phyloP scores from a whole-genome alignment of 2,888 invertebrate genomes.

The Diploptera punctata region DNA sequence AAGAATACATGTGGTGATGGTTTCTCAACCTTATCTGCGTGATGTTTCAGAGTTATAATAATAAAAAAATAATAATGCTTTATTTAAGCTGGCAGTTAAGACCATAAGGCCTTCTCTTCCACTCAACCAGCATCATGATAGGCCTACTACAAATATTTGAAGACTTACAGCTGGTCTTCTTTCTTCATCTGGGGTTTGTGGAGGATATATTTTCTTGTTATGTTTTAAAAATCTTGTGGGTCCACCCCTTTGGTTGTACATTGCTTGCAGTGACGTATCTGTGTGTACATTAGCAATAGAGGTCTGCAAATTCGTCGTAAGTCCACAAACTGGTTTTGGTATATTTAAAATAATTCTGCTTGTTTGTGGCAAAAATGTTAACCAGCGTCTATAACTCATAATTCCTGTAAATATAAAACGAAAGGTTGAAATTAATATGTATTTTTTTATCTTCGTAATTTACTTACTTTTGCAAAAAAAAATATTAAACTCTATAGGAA shows the following conservation, averaged over 20 bases:
- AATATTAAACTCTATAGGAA: too few relatives aligned
- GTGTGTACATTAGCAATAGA: not conserved
- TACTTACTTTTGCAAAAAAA: too few relatives aligned
- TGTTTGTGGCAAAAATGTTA: not conserved
- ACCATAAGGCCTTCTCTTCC: too few relatives aligned
- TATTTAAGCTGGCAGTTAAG: too few relatives aligned
- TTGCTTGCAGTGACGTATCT: not conserved
- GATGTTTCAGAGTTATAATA: too few relatives aligned
- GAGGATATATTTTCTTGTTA: constrained; percentile 82
- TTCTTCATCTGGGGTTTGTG: constrained; percentile 74
- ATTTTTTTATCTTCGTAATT: too few relatives aligned
- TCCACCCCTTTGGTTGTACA: not conserved
- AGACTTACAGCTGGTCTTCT: constrained; percentile 82
- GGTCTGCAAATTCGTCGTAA: not conserved
- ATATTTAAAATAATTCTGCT: not conserved
- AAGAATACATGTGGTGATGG: too few relatives aligned
- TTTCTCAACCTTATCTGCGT: too few relatives aligned
- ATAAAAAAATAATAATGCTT: too few relatives aligned
- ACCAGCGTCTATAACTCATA: too few relatives aligned
- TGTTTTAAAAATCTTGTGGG: constrained; percentile 53
- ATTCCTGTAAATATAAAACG: too few relatives aligned
- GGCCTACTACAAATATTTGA: not conserved
- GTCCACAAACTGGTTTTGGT: not conserved
- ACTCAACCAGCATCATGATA: not conserved
- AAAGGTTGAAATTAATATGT: too few relatives aligned